A percentile compares a stretch with the other conserved stretches of the same genome.
phyloP scores from a whole-genome alignment of 2,888 invertebrate species.

The Habroteleia sp. region DNA sequence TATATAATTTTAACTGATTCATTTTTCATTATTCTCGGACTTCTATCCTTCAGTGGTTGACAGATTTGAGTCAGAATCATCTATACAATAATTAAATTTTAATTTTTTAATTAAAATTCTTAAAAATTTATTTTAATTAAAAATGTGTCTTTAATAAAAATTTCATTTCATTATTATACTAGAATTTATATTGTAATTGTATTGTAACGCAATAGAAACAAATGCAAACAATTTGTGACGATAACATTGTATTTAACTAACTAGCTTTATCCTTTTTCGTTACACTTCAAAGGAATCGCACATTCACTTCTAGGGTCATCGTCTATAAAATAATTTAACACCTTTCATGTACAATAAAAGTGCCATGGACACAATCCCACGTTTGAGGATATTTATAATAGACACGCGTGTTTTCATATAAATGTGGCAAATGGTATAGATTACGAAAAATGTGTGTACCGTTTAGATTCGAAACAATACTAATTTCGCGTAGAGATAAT shows the following conservation, averaged over 20 bases:
- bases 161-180: no score
- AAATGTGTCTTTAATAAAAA: no score
- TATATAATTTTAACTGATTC: no score
- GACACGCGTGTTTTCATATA: constrained; percentile 10
- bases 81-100: no score
- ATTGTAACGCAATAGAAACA: background rate
- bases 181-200: background rate
- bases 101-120: no score
- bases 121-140: no score
- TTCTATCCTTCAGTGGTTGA: no score
- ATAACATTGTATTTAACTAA: constrained; percentile 1
- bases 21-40: no score
- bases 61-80: no score
- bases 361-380: constrained; percentile 33
- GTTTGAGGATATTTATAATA: constrained; percentile 47
- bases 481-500: constrained; percentile 73
- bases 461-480: constrained; percentile 71
- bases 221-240: constrained; percentile 4
- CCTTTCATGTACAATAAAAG: constrained; percentile 12
- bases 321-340: constrained; percentile 17
- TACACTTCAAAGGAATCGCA: background rate
- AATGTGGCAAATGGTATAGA: constrained; percentile 20
- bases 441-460: constrained; percentile 59
- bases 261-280: background rate
- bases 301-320: constrained; percentile 2